Evolutionary conservation across 2,888 invertebrate species (phyloP), one percentile per base, ranked within the genome.

Genomic region (Eristalis tenax): DNA sequence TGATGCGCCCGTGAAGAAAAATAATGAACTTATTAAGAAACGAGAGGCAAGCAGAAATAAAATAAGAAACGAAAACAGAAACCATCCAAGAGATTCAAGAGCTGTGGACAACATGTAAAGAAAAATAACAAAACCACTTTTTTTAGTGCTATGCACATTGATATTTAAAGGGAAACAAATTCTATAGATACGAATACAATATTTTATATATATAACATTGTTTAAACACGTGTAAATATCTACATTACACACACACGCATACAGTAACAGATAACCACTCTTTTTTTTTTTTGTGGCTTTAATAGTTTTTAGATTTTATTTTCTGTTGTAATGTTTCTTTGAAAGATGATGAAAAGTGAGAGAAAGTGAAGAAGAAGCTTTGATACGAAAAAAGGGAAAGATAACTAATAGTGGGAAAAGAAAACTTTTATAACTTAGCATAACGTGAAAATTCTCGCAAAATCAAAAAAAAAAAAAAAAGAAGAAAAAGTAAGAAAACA

Each of bases 31-130:
- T 43, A 50, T 22, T 35, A 83, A 68, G 71, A 84, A 70, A 76
- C 71, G 79, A 79, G 85, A 83, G 88, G 86, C 78, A 84, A 86
- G 83, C 81, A 84, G 61, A 74, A 69, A 71, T 77, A 85, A 79
- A 83, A 70, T 78, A 71, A 82, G 76, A 56, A 88, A 79, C 77
- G 23, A 68, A 76, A 79, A 50, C 32, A 74, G 56, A 69, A 59
- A 73, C 10, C 59, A 78, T 83, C 61, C 23, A 35, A 74, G 35
- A 65, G 79, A 77, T 83, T 56, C n/a, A 38, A 74, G 35, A 75
- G 80, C 75, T 80, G 80, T 70, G 74, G 38, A 68, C 50, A 57
- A 73, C 66, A 70, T 61, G 64, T 70, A 40, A 69, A 50, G 18
- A 50, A 18, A 50, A 50, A 50, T 6, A 43, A 43, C 13, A 43